Evolutionary conservation across 1,140 invertebrate species (phyloP).

Genomic region (Daktulosphaira vitifoliae): DNA sequence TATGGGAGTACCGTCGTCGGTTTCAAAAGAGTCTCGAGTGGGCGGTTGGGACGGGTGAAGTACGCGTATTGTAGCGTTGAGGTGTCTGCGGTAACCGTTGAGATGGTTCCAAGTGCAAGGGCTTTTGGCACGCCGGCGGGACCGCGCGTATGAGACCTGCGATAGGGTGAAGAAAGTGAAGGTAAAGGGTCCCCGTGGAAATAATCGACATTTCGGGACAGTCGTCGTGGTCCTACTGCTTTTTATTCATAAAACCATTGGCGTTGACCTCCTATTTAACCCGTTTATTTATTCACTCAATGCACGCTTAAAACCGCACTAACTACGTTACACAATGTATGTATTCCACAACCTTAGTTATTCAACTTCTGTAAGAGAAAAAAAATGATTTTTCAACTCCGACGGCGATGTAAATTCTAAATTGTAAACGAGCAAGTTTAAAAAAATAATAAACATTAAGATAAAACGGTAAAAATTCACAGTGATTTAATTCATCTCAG

Average conservation of each 20-base stretch:
- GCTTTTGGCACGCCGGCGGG: conserved; percentile 15
- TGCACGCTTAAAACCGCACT: background rate
- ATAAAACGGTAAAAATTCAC: too few species aligned
- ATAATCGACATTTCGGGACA: background rate
- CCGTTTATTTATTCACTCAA: background rate
- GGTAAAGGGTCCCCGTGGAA: background rate
- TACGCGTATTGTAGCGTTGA: too few species aligned
- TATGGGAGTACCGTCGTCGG: conserved; percentile 9
- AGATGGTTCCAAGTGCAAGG: conserved; percentile 20
- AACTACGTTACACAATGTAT: background rate
- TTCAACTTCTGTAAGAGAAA: too few species aligned
- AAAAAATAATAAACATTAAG: too few species aligned
- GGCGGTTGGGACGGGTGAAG: too few species aligned
- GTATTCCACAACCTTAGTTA: too few species aligned
- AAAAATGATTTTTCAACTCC: too few species aligned
- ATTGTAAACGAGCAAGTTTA: too few species aligned
- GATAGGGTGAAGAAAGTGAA: background rate
- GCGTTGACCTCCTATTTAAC: too few species aligned
- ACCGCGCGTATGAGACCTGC: background rate
- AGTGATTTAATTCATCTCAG: too few species aligned
- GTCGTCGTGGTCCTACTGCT: background rate
- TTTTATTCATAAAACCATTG: too few species aligned
- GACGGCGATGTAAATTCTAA: too few species aligned
- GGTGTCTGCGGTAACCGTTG: conserved; percentile 8
- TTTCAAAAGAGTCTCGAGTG: conserved; percentile 18